Base-by-base conservation (phyloP, 2,113 vertebrate species). In the Silurus asotus region DNA sequence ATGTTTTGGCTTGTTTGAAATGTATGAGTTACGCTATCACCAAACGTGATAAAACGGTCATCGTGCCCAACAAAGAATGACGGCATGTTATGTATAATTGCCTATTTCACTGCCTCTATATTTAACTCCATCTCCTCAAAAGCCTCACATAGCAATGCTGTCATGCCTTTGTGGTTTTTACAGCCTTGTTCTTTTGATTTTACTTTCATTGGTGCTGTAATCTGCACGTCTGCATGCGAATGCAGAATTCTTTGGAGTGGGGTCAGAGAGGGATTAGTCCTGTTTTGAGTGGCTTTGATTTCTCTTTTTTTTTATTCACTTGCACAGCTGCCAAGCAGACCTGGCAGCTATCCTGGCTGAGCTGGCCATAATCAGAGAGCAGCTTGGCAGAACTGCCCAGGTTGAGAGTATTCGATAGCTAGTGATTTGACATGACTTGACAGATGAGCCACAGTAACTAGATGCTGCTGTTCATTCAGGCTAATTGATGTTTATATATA, bases 221-320 rank as follows among this genome's bases (percentile, higher is more conserved):
- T 83, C 51, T 83, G 53, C 6, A 83, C 9, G 17, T 61, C 56
- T 48, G 56, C 37, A 20, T 80, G 77, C 61, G 77, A 80, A 80
- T 17, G 10, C 37, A 80, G 56, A 79, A 15, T 59, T 59, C 25
- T 58, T 58, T 78, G 53, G 76, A 79, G 77, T 79, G 28, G 56
- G 77, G 77, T 80, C 77, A 80, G 56, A 61, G 28, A 48, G 56
- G 56, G 77, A 80, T 80, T 80, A 80, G 58, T 80, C 77, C 58
- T 80, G 77, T 80, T 80, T 80, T 80, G 56, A 80, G 56, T 61
- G 56, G 77, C 77, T 70, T 70, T 83, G 59, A 53, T 77, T 67
- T 65, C 37, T 28, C 69, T 17, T 77, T 77, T 75, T 78, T 59
- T 59, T 45, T 56, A 37, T 80, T 61, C 77, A 80, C 56, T 80